Evolutionary conservation across 1,140 invertebrate genomes (phyloP).

Genomic region (Leptoteleia sp.): DNA sequence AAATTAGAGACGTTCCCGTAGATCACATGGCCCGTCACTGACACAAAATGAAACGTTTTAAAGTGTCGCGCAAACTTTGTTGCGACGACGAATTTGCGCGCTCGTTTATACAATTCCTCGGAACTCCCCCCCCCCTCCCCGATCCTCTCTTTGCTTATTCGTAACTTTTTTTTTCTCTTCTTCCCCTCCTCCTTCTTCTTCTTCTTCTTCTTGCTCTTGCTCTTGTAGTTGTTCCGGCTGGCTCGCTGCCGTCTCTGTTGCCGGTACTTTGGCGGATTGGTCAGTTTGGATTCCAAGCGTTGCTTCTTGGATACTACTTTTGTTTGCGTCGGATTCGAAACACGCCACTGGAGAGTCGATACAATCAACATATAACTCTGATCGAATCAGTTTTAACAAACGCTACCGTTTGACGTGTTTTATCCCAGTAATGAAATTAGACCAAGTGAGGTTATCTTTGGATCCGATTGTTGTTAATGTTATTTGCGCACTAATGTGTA

Average conservation of each 20-base stretch:
- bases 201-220: not conserved
- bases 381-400: too few relatives aligned
- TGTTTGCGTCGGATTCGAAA: slow-evolving; percentile 2
- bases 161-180: slow-evolving; percentile 1
- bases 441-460: too few relatives aligned
- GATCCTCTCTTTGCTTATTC: not conserved
- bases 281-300: slow-evolving; percentile 15
- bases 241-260: too few relatives aligned
- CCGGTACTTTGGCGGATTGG: not conserved
- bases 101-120: slow-evolving; percentile 24
- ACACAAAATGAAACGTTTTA: slow-evolving; percentile 44
- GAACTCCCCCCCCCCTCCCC: not conserved
- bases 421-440: too few relatives aligned
- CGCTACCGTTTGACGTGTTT: too few relatives aligned
- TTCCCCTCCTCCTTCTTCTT: too few relatives aligned
- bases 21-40: slow-evolving; percentile 59
- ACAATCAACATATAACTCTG: slow-evolving; percentile 14
- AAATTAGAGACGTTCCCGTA: slow-evolving; percentile 57
- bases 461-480: too few relatives aligned
- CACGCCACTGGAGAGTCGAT: not conserved
- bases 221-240: too few relatives aligned
- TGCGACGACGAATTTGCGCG: slow-evolving; percentile 31
- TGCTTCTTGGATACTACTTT: slow-evolving; percentile 15
- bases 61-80: slow-evolving; percentile 49
- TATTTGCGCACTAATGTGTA: too few relatives aligned